Percentiles rank a stretch among this genome's conserved stretches.
Evolutionary conservation across 2,113 vertebrate species (phyloP).

Genomic region (mouse (Mus musculus)): DNA sequence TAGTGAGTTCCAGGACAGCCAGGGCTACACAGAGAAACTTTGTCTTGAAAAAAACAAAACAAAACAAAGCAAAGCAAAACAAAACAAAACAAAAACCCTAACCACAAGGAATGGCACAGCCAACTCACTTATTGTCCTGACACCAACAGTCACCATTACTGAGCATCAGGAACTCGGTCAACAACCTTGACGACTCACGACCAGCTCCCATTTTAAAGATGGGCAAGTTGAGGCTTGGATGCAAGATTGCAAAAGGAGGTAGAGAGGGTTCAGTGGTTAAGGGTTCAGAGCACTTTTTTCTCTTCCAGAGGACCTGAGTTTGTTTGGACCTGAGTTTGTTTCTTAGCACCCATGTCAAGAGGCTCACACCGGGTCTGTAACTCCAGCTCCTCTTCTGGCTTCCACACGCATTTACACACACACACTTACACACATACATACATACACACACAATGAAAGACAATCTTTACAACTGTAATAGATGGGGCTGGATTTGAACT

Average conservation of each 20-base stretch:
- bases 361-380: neutral
- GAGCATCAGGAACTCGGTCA: neutral
- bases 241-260: neutral
- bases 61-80: too few species aligned
- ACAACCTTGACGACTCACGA: rapidly evolving
- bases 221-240: neutral
- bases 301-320: neutral
- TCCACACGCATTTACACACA: neutral
- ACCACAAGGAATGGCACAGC: rapidly evolving
- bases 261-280: neutral
- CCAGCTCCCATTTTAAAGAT: neutral
- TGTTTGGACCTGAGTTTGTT: neutral
- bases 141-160: neutral
- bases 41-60: too few species aligned
- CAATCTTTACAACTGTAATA: neutral
- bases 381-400: neutral
- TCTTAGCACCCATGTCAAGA: neutral
- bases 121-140: too few species aligned
- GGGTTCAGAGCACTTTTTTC: neutral
- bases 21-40: too few species aligned
- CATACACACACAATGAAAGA: neutral
- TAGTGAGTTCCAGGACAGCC: too few species aligned
- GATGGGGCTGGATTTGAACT: neutral
- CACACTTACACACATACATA: neutral
- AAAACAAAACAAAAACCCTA: too few species aligned